Evolutionary conservation across 2,797 vertebrate genomes (phyloP).

Genomic region (Pseudomugil gertrudae): DNA sequence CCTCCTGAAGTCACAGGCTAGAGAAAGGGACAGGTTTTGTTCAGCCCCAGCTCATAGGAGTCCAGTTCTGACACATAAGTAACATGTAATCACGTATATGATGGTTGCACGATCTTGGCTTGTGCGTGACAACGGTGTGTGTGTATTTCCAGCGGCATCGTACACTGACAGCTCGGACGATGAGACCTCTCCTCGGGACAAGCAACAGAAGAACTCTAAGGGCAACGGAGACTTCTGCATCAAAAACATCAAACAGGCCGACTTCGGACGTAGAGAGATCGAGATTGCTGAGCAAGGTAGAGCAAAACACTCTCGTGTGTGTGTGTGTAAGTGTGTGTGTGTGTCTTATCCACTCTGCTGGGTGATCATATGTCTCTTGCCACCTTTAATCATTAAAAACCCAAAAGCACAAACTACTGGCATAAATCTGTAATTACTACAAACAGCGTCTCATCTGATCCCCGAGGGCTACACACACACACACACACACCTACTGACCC

Average conservation of each 20-base stretch:
- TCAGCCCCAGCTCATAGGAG: neutral
- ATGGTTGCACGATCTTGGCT: neutral
- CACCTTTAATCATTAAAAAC: slow-evolving; percentile 12
- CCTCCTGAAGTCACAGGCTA: slow-evolving; percentile 22
- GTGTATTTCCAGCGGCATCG: slow-evolving; percentile 87
- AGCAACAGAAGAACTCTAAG: slow-evolving; percentile 98
- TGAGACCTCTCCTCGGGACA: slow-evolving; percentile 96
- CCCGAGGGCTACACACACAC: slow-evolving; percentile 8
- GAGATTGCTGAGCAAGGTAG: slow-evolving; percentile 96
- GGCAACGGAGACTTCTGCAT: slow-evolving; percentile 97
- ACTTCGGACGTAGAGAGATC: slow-evolving; percentile 96
- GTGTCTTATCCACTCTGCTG: slow-evolving; percentile 11
- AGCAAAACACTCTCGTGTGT: neutral
- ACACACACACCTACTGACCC: neutral
- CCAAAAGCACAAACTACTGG: slow-evolving; percentile 10
- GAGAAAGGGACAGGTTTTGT: slow-evolving; percentile 16
- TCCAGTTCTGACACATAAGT: neutral
- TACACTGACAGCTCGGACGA: slow-evolving; percentile 99
- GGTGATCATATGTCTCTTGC: slow-evolving; percentile 56
- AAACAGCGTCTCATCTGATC: slow-evolving; percentile 43
- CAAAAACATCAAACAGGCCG: slow-evolving; percentile 98
- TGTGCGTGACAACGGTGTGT: neutral
- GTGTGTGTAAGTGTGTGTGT: neutral
- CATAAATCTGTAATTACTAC: slow-evolving; percentile 24
- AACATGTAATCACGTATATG: neutral